phyloP scores from a whole-genome alignment of 2,797 vertebrate genomes.

The Hydrolagus colliei region DNA sequence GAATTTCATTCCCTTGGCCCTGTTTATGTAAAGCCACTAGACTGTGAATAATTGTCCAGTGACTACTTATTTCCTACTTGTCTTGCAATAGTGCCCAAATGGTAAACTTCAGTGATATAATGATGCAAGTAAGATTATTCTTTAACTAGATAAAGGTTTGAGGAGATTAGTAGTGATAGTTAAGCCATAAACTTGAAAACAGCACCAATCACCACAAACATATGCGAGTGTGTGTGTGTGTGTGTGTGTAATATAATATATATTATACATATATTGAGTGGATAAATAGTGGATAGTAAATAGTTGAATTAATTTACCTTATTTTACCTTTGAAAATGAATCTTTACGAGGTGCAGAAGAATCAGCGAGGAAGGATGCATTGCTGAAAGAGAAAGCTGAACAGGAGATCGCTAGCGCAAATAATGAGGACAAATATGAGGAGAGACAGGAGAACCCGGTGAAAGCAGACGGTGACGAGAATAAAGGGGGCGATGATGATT shows the following conservation, averaged over 20 bases:
- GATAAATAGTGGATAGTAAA: too few species aligned
- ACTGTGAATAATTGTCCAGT: neutral
- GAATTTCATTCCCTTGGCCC: neutral
- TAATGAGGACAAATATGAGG: neutral
- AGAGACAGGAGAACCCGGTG: neutral
- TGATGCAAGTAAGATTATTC: constrained; percentile 6
- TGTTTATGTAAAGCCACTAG: neutral
- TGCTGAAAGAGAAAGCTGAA: neutral
- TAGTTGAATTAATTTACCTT: neutral
- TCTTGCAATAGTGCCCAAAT: neutral
- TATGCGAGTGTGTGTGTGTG: too few species aligned
- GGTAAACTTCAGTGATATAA: neutral
- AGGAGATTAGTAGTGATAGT: neutral
- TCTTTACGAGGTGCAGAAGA: constrained; percentile 20
- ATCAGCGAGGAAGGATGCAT: neutral
- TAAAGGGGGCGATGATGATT: neutral
- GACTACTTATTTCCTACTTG: neutral
- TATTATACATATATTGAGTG: too few species aligned
- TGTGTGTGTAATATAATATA: too few species aligned
- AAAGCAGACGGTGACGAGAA: neutral
- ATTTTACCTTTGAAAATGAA: neutral
- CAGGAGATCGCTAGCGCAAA: neutral
- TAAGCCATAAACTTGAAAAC: neutral
- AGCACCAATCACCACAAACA: too few species aligned
- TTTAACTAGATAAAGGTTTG: neutral